Percentiles rank a stretch among this genome's conserved stretches.
phyloP scores from a whole-genome alignment of 1,140 invertebrate genomes.

The Frieseomelitta varia region DNA sequence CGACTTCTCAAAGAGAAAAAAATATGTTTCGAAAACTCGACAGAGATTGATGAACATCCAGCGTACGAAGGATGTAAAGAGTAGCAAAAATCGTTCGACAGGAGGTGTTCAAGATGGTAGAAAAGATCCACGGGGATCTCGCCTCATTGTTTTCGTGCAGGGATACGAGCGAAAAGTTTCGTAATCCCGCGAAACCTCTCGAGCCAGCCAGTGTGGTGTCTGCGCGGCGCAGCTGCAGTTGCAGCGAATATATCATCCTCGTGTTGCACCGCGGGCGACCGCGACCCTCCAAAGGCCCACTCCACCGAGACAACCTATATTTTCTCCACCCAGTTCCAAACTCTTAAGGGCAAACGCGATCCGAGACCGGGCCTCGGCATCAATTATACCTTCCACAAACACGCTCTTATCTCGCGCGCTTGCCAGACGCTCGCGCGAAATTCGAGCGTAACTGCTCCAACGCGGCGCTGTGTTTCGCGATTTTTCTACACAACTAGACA shows the following conservation, averaged over 20 bases:
- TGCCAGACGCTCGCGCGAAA: constrained; percentile 31
- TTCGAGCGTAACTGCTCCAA: neutral
- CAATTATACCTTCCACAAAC: constrained; percentile 80
- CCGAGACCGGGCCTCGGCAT: constrained; percentile 70
- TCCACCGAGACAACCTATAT: constrained; percentile 81
- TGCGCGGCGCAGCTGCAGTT: constrained; percentile 76
- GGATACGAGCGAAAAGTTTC: constrained; percentile 39
- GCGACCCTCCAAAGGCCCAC: constrained; percentile 71
- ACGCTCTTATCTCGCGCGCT: constrained; percentile 73
- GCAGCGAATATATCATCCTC: constrained; percentile 81
- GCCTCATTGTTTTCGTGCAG: constrained; percentile 53
- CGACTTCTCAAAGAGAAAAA: no score
- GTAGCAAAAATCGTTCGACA: constrained; percentile 9
- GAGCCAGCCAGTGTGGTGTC: constrained; percentile 38
- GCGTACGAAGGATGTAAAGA: neutral
- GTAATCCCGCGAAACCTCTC: constrained; percentile 61
- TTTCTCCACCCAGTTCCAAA: constrained; percentile 80
- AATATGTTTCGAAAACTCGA: neutral
- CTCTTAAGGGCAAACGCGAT: constrained; percentile 76
- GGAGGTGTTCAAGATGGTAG: constrained; percentile 18
- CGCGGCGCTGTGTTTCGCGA: neutral
- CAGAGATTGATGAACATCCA: no score
- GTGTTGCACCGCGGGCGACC: constrained; percentile 81
- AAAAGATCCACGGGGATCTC: constrained; percentile 28
- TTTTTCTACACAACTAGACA: neutral